Base-by-base conservation (phyloP, 2,797 vertebrate species). In the Tauraco hartlaubi region DNA sequence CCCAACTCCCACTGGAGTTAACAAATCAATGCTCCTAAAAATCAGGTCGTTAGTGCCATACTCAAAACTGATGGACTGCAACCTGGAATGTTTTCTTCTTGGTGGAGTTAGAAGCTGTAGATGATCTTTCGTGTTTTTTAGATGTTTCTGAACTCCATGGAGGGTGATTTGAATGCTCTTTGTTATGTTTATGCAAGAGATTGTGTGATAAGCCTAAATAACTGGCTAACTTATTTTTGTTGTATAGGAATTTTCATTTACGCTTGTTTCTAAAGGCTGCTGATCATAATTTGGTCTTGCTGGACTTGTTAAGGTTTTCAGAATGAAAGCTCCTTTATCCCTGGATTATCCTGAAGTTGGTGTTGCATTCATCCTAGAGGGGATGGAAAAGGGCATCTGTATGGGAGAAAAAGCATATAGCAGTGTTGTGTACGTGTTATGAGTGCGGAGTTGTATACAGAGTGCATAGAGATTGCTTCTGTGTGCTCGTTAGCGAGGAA, bases 321-420 rank as follows among this genome's bases (percentile, higher is more conserved):
- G 6, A 89, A 78, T 1, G 0, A 31, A 84, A 81, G 4, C 17
- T 74, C 2, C 41, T 77, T 81, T 75, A 51, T 89, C 19, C 23
- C 5, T 67, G 39, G 44, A 9, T 55, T 52, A 25, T 80, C 35
- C 44, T 71, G 48, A 74, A 63, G n/a, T 1, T 67, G 8, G 11
- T 66, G 37, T 59, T 81, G 14, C 16, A n/a, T 67, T 71, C 14
- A 2, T 66, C 5, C 33, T 63, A 9, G 11, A 9, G 13, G 4
- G 3, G 3, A 2, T 44, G 26, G 13, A 41, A 67, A 16, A 16
- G 11, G 5, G 0, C 15, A 43, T 49, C 33, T 0, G 0, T 49
- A 9, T 37, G 43, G n/a, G 17, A 68, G 56, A 64, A 75, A 41
- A 61, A 49, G 9, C 2, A 0, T 54, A 33, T 5, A 26, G 14